These are phyloP conservation scores for Melinaea marsaeus DNA, from an alignment of 2,888 invertebrate species.

Conservation along the genomic window DNA sequence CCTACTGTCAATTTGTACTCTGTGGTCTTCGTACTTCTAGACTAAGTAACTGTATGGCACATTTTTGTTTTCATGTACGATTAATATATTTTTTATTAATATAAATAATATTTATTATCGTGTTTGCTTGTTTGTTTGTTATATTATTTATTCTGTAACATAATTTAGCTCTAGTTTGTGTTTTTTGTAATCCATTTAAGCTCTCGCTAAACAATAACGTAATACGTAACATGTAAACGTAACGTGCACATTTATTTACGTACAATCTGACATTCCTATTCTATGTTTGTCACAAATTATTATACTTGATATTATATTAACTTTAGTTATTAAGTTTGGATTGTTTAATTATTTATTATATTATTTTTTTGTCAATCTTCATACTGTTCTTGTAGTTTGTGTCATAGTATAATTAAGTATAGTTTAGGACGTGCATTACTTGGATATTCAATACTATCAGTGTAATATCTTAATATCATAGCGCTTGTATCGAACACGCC, in stretches of 20 bases:
- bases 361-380: no score
- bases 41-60: slow-evolving; percentile 16
- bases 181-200: no score
- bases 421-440: slow-evolving; percentile 53
- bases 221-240: neutral
- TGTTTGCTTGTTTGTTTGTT: neutral
- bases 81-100: slow-evolving; percentile 4
- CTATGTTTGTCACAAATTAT: neutral
- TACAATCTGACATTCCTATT: slow-evolving; percentile 2
- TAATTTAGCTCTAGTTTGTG: no score
- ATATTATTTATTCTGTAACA: no score
- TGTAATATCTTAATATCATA: slow-evolving; percentile 9
- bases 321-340: neutral
- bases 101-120: neutral
- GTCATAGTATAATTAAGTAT: slow-evolving; percentile 48
- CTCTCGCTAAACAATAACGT: no score
- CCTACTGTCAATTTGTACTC: slow-evolving; percentile 29
- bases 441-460: slow-evolving; percentile 43
- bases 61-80: slow-evolving; percentile 14
- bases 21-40: slow-evolving; percentile 24
- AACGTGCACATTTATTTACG: neutral
- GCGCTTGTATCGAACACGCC: slow-evolving; percentile 5
- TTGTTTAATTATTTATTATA: slow-evolving; percentile 7
- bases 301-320: slow-evolving; percentile 1
- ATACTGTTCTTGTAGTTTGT: slow-evolving; percentile 46